Percentiles rank a stretch among this genome's conserved stretches.
phyloP scores from a whole-genome alignment of 1,140 invertebrate genomes.

The Trypoxylus dichotomus region DNA sequence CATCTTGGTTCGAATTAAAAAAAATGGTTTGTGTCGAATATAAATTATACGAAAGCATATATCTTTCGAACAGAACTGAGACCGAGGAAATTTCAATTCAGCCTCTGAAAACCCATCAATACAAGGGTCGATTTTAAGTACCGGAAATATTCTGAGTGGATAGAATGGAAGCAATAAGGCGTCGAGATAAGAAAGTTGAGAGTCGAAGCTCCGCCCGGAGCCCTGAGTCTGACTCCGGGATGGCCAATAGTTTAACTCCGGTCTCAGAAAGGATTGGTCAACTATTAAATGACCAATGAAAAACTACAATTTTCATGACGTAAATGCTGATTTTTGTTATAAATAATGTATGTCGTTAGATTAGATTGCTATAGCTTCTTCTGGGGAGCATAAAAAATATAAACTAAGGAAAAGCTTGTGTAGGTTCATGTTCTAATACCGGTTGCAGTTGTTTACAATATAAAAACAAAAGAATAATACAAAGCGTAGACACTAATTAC shows the following conservation, averaged over 20 bases:
- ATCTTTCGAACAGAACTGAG: neutral
- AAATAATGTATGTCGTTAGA: constrained; percentile 49
- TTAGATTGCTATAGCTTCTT: constrained; percentile 35
- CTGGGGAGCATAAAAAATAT: neutral
- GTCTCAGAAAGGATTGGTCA: constrained; percentile 42
- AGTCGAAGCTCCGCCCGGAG: constrained; percentile 40
- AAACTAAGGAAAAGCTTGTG: neutral
- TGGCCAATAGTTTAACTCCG: constrained; percentile 41
- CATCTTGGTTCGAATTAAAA: constrained; percentile 23
- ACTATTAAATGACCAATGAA: constrained; percentile 44
- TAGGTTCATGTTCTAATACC: neutral
- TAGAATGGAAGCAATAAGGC: constrained; percentile 46
- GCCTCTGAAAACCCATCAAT: constrained; percentile 39
- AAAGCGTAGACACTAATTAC: no score
- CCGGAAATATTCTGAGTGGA: constrained; percentile 42
- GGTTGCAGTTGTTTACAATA: neutral
- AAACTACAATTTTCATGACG: constrained; percentile 40
- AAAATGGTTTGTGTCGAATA: neutral
- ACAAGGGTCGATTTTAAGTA: constrained; percentile 39
- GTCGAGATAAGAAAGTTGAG: constrained; percentile 44
- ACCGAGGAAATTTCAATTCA: constrained; percentile 35
- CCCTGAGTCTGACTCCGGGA: constrained; percentile 37
- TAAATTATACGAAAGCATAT: constrained; percentile 1
- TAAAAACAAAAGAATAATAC: no score
- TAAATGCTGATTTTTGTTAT: constrained; percentile 46